Percentiles rank a stretch among this genome's conserved stretches.
Evolutionary conservation across 2,888 invertebrate genomes (phyloP).

Genomic region (Alentia gelatinosa): DNA sequence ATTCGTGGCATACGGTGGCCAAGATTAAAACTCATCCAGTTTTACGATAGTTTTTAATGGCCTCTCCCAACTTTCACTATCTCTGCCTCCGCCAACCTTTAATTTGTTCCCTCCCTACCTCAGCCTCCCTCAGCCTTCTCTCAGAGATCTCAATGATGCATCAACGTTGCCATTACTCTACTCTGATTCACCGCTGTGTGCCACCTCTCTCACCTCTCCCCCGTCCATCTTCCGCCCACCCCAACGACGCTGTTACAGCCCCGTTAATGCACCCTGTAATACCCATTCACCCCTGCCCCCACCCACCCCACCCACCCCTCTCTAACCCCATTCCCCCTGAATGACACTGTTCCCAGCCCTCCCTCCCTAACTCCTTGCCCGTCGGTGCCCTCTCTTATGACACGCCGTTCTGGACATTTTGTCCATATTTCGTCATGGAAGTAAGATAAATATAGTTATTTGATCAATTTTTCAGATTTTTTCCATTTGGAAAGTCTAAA

Average conservation of each 20-base stretch:
- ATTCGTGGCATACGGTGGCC: no score
- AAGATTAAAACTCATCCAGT: no score
- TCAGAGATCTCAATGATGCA: no score
- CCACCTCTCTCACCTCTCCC: no score
- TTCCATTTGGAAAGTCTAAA: no score
- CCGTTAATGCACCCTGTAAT: background rate
- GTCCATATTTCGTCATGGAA: no score
- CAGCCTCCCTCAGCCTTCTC: background rate
- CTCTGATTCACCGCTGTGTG: no score
- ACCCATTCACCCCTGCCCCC: background rate
- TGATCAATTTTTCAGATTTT: no score
- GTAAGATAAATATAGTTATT: no score
- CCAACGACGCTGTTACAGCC: background rate
- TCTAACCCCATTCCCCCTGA: background rate
- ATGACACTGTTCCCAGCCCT: background rate
- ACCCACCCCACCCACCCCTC: background rate
- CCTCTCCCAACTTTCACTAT: background rate
- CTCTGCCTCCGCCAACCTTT: background rate
- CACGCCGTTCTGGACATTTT: no score
- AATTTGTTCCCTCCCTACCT: background rate
- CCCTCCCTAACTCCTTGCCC: background rate
- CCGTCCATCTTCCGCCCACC: background rate
- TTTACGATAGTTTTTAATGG: no score
- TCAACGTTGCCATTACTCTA: no score
- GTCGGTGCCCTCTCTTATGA: background rate